A percentile compares a stretch with the other conserved stretches of the same genome.
These are phyloP conservation scores for Smutsia temminckii DNA, from an alignment of 2,797 vertebrate species.

Conservation along the genomic window DNA sequence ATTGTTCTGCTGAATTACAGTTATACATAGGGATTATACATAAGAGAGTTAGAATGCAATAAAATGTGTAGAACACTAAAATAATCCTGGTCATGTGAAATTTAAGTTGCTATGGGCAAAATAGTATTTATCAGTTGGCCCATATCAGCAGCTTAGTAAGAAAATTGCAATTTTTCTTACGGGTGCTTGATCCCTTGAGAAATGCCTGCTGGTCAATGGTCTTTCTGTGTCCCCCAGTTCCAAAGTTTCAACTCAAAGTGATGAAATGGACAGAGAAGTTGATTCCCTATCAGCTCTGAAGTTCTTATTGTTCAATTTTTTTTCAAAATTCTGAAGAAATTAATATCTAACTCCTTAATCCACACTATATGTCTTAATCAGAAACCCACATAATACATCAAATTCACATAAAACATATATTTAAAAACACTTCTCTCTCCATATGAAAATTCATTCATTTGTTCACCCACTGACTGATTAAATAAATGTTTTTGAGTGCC, in stretches of 20 bases:
- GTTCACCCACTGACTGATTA: neutral
- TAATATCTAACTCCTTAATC: neutral
- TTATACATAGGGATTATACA: neutral
- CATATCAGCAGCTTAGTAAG: neutral
- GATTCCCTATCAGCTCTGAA: neutral
- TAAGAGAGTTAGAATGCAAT: neutral
- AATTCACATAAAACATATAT: neutral
- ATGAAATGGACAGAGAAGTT: neutral
- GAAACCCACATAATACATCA: neutral
- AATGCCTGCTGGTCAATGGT: neutral
- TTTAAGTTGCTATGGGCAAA: neutral
- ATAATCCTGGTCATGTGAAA: neutral
- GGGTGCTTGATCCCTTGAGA: neutral
- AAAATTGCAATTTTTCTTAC: neutral
- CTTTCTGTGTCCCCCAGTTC: neutral
- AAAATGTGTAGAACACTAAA: neutral
- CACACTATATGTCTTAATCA: neutral
- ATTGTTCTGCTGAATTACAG: neutral
- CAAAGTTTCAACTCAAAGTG: slow-evolving; percentile 11
- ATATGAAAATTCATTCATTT: neutral
- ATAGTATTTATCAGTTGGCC: neutral
- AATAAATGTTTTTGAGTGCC: neutral
- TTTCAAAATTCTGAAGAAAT: neutral
- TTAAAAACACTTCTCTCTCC: neutral
- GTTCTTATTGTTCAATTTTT: neutral